Conservation (phyloP, 1,140 invertebrate species). For the Calliphora vicina region DNA sequence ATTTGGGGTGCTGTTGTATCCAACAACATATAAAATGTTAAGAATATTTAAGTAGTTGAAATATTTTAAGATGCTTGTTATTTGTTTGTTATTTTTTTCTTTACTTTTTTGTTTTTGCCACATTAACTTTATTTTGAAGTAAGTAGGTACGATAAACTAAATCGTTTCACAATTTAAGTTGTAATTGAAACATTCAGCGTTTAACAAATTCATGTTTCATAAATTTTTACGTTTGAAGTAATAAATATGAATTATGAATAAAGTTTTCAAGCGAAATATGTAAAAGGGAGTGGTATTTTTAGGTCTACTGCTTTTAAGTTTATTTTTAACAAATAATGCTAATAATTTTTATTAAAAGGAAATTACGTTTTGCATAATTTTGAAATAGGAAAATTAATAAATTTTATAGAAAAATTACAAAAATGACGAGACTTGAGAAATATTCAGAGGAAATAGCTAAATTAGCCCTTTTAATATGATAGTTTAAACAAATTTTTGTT, state of each 20-base stretch:
- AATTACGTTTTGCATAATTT: too few species aligned
- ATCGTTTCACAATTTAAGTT: neutral
- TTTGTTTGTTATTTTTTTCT: neutral
- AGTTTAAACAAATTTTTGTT: too few species aligned
- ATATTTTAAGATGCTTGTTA: neutral
- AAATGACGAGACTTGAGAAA: too few species aligned
- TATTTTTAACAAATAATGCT: too few species aligned
- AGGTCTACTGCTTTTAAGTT: too few species aligned
- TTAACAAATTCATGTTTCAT: neutral
- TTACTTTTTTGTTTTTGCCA: neutral
- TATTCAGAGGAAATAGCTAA: too few species aligned
- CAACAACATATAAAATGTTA: neutral
- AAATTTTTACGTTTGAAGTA: neutral
- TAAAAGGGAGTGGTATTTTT: too few species aligned
- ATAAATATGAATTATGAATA: neutral
- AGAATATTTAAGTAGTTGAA: neutral
- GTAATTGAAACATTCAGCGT: neutral
- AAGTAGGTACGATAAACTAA: neutral
- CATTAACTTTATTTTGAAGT: neutral
- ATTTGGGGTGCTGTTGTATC: neutral
- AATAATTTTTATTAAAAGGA: too few species aligned
- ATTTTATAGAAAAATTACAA: too few species aligned
- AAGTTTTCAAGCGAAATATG: neutral
- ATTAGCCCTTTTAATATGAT: too few species aligned
- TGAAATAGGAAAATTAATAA: too few species aligned